Conservation (phyloP, 2,113 vertebrate species). For the Ranitomeya imitator region DNA sequence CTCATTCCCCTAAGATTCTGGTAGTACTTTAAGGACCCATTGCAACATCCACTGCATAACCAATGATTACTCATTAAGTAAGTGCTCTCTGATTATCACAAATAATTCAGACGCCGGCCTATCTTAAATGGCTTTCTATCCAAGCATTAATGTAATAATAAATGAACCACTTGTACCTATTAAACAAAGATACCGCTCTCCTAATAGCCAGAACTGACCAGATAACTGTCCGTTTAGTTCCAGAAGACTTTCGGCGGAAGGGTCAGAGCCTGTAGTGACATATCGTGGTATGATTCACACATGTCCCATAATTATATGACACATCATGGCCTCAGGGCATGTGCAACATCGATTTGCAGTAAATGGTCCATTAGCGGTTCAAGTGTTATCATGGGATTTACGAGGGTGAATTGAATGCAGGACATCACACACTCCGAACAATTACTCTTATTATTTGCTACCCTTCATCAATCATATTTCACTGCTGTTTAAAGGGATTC, state of each 20-base stretch:
- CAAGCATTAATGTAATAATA: background rate
- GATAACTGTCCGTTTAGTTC: background rate
- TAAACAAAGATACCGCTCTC: background rate
- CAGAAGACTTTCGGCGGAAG: background rate
- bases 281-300: background rate
- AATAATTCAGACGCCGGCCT: background rate
- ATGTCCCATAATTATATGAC: constrained; percentile 27
- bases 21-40: no score
- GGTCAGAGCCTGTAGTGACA: background rate
- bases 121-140: background rate
- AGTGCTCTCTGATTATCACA: background rate
- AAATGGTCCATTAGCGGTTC: constrained; percentile 34
- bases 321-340: background rate
- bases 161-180: background rate
- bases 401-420: background rate
- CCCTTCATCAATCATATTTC: no score
- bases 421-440: background rate
- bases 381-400: constrained; percentile 23
- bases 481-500: no score
- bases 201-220: background rate
- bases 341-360: constrained; percentile 8
- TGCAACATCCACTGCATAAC: no score
- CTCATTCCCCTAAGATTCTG: no score
- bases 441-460: background rate
- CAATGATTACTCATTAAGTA: no score